A percentile compares a stretch with the other conserved stretches of the same genome.
phyloP scores from a whole-genome alignment of 1,140 invertebrate genomes.

The Trichoplusia ni region DNA sequence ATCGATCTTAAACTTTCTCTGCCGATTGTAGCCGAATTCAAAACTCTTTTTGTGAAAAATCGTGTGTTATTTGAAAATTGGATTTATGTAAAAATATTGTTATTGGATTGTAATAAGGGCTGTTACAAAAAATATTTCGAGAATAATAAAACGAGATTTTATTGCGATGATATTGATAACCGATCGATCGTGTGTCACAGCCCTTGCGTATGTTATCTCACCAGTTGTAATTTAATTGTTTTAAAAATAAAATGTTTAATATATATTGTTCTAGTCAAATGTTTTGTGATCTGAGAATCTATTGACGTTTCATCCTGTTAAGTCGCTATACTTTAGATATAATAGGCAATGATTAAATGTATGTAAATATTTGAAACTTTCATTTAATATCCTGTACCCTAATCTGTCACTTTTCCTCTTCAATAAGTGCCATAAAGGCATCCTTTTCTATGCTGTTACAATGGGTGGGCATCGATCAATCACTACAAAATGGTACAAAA shows the following conservation, averaged over 20 bases:
- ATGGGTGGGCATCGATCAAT: too few relatives aligned
- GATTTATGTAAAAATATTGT: constrained; percentile 1
- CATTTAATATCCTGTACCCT: background rate
- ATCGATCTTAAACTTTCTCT: constrained; percentile 17
- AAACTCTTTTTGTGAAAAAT: background rate
- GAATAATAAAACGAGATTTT: background rate
- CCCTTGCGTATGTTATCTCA: background rate
- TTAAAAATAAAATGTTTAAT: constrained; percentile 19
- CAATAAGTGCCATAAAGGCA: too few relatives aligned
- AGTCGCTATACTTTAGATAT: constrained; percentile 38
- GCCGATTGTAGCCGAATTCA: constrained; percentile 14
- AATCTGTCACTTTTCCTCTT: too few relatives aligned
- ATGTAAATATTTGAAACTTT: constrained; percentile 35
- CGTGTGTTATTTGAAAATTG: background rate
- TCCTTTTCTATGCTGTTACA: too few relatives aligned
- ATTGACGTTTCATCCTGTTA: constrained; percentile 32
- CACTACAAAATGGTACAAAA: too few relatives aligned
- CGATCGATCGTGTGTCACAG: background rate
- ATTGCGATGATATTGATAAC: background rate
- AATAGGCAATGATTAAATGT: constrained; percentile 41
- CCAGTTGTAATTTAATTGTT: constrained; percentile 14
- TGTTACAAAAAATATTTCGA: background rate
- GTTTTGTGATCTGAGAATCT: constrained; percentile 29
- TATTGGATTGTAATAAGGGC: background rate
- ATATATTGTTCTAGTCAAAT: constrained; percentile 19